Evolutionary conservation across 2,113 vertebrate genomes (phyloP).

Genomic region (Epinephelus moara): DNA sequence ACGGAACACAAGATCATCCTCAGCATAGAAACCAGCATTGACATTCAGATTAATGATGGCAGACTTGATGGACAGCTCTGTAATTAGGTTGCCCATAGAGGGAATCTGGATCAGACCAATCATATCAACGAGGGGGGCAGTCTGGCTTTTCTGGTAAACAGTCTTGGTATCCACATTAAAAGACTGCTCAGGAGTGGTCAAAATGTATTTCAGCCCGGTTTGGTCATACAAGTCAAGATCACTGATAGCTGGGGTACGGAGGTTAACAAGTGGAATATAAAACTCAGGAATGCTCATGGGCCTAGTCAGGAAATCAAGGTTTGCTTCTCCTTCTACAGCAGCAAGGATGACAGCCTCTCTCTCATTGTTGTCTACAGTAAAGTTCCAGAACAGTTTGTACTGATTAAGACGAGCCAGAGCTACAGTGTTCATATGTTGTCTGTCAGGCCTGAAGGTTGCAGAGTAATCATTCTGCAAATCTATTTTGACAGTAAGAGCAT

Average conservation of each 20-base stretch:
- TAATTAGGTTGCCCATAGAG: slow-evolving; percentile 3
- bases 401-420: slow-evolving; percentile 1
- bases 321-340: slow-evolving; percentile 6
- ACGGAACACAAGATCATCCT: slow-evolving; percentile 13
- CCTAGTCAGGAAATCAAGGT: slow-evolving; percentile 4
- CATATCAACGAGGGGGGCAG: slow-evolving; percentile 1
- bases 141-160: slow-evolving; percentile 3
- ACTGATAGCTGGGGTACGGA: slow-evolving; percentile 1
- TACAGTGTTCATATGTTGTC: not conserved
- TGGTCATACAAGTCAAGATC: slow-evolving; percentile 16
- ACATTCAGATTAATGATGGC: slow-evolving; percentile 10
- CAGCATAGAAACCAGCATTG: slow-evolving; percentile 8
- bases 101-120: slow-evolving; percentile 12
- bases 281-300: slow-evolving; percentile 18
- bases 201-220: slow-evolving; percentile 2
- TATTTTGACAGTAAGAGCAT: slow-evolving; percentile 7
- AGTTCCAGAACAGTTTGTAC: slow-evolving; percentile 2
- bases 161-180: not conserved
- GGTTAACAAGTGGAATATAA: slow-evolving; percentile 7
- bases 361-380: not conserved
- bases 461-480: slow-evolving; percentile 18
- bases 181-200: not conserved
- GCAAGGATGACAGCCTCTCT: not conserved
- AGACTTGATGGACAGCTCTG: slow-evolving; percentile 5
- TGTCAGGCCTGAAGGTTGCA: slow-evolving; percentile 2